Conservation (phyloP, 2,888 invertebrate genomes). For the Eustalomyia histrio region DNA sequence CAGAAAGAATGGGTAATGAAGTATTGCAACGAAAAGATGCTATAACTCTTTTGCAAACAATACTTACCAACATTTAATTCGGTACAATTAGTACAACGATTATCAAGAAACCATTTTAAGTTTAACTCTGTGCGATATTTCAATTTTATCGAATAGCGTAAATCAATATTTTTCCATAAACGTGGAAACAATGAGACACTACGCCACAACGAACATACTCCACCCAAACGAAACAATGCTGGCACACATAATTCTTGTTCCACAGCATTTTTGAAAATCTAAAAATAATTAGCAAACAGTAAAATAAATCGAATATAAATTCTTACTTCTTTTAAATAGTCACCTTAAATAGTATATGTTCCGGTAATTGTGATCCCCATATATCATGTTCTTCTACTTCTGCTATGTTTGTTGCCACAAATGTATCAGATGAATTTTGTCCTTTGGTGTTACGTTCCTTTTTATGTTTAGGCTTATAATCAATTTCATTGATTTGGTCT, state of each 20-base stretch:
- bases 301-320: slow-evolving; percentile 56
- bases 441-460: slow-evolving; percentile 71
- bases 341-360: slow-evolving; percentile 81
- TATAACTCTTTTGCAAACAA: background rate
- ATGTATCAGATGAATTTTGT: slow-evolving; percentile 66
- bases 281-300: slow-evolving; percentile 65
- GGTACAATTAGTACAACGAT: slow-evolving; percentile 86
- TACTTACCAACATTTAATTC: slow-evolving; percentile 88
- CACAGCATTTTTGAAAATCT: slow-evolving; percentile 87
- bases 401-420: too few species aligned
- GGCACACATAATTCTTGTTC: slow-evolving; percentile 88
- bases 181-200: slow-evolving; percentile 85
- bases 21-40: too few species aligned
- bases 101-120: slow-evolving; percentile 89
- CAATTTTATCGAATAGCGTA: slow-evolving; percentile 87
- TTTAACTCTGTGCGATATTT: slow-evolving; percentile 88
- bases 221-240: slow-evolving; percentile 86
- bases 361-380: slow-evolving; percentile 82
- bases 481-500: slow-evolving; percentile 80
- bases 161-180: slow-evolving; percentile 89
- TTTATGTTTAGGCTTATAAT: slow-evolving; percentile 80
- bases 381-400: slow-evolving; percentile 80
- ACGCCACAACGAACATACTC: slow-evolving; percentile 90
- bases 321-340: slow-evolving; percentile 18
- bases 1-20: background rate